A percentile compares a stretch with the other conserved stretches of the same genome.
Conservation (phyloP, 2,888 invertebrate genomes). For the Melitaea athalia region DNA sequence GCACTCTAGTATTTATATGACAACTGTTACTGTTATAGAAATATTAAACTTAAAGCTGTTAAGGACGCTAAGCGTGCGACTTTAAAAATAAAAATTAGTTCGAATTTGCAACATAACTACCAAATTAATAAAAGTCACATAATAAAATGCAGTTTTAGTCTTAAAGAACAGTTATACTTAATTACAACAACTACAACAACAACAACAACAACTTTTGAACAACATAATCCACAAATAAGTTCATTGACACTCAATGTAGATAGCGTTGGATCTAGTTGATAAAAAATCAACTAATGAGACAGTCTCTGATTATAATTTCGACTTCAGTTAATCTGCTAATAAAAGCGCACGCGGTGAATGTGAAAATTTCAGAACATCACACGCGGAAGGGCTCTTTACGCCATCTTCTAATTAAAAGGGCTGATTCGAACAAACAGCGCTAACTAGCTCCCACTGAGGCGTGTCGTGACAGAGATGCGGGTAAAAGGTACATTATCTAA, state of each 20-base stretch:
- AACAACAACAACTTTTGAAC: too few species aligned
- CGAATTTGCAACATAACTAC: too few species aligned
- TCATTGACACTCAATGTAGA: too few species aligned
- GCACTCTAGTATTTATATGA: background rate
- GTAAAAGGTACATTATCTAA: conserved; percentile 6
- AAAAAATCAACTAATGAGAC: background rate
- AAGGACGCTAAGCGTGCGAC: too few species aligned
- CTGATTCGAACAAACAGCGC: conserved; percentile 13
- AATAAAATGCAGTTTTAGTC: too few species aligned
- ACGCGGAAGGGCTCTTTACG: conserved; percentile 9
- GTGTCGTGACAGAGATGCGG: background rate
- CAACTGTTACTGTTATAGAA: too few species aligned
- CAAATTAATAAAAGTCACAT: too few species aligned
- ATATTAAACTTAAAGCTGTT: too few species aligned
- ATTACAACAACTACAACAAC: too few species aligned
- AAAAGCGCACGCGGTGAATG: conserved; percentile 5
- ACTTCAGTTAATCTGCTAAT: conserved; percentile 11
- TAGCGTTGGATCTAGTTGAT: background rate
- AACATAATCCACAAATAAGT: too few species aligned
- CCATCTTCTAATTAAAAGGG: conserved; percentile 17
- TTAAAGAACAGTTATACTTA: too few species aligned
- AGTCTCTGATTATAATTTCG: conserved; percentile 11
- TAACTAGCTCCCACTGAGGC: conserved; percentile 17
- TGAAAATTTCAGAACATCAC: conserved; percentile 16
- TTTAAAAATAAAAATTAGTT: too few species aligned